Base-by-base conservation (phyloP, 2,797 vertebrate genomes). In the Triplophysa yarkandensis region DNA sequence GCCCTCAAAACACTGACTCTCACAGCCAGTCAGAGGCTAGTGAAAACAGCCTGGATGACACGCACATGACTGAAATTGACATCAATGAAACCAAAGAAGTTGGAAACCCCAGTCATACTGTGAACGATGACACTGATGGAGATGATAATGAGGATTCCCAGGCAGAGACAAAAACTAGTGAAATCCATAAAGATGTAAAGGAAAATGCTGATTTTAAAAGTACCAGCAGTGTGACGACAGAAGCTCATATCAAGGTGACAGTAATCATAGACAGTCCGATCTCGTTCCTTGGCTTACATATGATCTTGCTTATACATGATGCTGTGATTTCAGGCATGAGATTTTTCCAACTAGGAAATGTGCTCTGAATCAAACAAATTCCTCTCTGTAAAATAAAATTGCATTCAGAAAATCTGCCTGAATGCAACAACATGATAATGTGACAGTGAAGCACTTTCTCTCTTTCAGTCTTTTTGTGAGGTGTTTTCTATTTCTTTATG, bases 401-500 rank as follows among this genome's bases (percentile, higher is more conserved):
- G n/a, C 54, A 32, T 43, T 55, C 23, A 14, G 14, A 71, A 36
- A 3, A 57, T 50, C 50, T 63, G 39, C 65, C 65, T 68, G 65
- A 74, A 74, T 43, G n/a, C 46, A 27, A 16, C 48, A 73, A 36
- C 34, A 52, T 54, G n/a, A 62, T 41, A 44, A 39, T 54, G 10
- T 14, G 48, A 52, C 48, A 52, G 27, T 23, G 23, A 28, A 14
- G 10, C n/a, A 43, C 17, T 48, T 4, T 44, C 28, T 68, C 32
- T 71, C 13, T 10, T 39, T 25, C 16, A 14, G 14, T 41, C 27
- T 43, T 50, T 58, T 19, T 60, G 27, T 65, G 17, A 30, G 17
- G 21, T 36, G 34, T 9, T 2, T 7, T 58, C 19, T 80, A 95
- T 95, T 95, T 11, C 19, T 74, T 34, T 65, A 13, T 4, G 19